These are phyloP conservation scores for Triplophysa rosa DNA, from an alignment of 2,113 vertebrate genomes.

Conservation along the genomic window DNA sequence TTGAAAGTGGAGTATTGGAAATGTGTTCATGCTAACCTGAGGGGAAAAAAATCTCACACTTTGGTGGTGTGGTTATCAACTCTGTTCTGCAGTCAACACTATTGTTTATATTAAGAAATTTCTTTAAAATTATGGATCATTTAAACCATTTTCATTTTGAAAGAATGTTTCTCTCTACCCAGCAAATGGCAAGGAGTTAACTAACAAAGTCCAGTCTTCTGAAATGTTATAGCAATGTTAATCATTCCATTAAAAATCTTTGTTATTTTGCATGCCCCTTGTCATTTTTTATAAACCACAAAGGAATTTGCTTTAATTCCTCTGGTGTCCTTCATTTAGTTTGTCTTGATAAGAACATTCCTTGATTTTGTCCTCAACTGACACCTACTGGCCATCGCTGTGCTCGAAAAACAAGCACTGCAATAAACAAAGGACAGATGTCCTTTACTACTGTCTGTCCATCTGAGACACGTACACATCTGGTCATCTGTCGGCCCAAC, in stretches of 20 bases:
- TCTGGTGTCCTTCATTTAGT: constrained; percentile 14
- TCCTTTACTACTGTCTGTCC: not conserved
- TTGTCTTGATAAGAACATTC: constrained; percentile 34
- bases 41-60: constrained; percentile 20
- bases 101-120: not conserved
- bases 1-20: not conserved
- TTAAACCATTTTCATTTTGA: not conserved
- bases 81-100: not conserved
- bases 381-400: constrained; percentile 10
- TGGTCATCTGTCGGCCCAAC: not conserved
- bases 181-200: not conserved
- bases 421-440: constrained; percentile 8
- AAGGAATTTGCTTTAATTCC: constrained; percentile 1
- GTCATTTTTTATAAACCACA: not conserved
- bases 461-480: not conserved
- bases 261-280: not conserved
- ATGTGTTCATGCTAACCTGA: constrained; percentile 19
- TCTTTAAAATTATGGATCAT: not conserved
- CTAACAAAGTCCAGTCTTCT: not conserved
- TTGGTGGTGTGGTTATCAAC: not conserved
- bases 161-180: not conserved
- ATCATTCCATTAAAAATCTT: constrained; percentile 4
- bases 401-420: not conserved
- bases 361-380: not conserved
- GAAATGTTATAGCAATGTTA: constrained; percentile 18